Evolutionary conservation across 1,140 invertebrate genomes (phyloP), one percentile per base, ranked within the genome.

Genomic region (Eueides isabella): DNA sequence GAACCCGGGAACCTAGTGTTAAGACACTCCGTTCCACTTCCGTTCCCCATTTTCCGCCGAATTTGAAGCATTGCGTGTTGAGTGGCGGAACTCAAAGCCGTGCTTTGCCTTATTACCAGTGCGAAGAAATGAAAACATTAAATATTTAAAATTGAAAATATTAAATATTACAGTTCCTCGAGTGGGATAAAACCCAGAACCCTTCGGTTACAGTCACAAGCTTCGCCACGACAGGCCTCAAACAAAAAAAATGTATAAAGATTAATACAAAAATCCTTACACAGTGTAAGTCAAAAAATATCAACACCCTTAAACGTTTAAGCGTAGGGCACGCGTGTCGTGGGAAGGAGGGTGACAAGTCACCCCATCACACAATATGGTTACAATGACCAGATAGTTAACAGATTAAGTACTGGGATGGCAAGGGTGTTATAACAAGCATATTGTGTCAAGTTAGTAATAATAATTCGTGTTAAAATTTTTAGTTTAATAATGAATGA

Each of bases 311-410:
- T 55, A 55, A 55, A 55, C 48, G 48, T 12, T 23, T 14, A 26
- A 55, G 12, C n/a, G 26, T 5, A 23, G 48, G 48, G 48, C 48
- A 55, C 48, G 48, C 23, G 48, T 23, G 23, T 44, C 48, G 48
- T 55, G 48, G 48, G 48, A 55, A 55, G 19, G 12, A 12, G 48
- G 48, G 48, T 55, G 48, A 55, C 3, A 55, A 55, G 48, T 55
- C 48, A 55, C 48, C 48, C 48, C 35, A 14, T 38, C 35, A 38
- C 26, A 55, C 48, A 26, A 55, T 55, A 55, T 55, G 48, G 48
- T 55, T n/a, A n/a, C 48, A 26, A 55, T 55, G 48, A 55, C 48
- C 48, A 55, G 48, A 55, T 55, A 55, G 48, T 55, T 55, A 55
- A 55, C 23, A 11, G 48, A 55, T 55, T 55, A 55, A 55, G 48